Evolutionary conservation across 1,140 invertebrate species (phyloP).

Genomic region (Drosophila nikananu): DNA sequence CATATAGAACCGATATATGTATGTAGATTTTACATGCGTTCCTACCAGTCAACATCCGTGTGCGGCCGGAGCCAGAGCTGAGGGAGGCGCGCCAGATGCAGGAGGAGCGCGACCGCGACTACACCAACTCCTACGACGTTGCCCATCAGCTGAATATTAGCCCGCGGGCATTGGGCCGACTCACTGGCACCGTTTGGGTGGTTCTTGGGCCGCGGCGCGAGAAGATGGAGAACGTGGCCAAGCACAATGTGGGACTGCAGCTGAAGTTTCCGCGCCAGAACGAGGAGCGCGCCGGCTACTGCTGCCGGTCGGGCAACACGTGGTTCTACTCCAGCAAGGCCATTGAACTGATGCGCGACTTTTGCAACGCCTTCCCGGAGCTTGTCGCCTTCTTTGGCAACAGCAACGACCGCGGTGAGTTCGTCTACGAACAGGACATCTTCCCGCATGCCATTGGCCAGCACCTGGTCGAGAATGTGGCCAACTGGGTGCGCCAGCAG

Average conservation of each 20-base stretch:
- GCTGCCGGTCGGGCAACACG: slow-evolving; percentile 88
- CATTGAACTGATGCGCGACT: slow-evolving; percentile 88
- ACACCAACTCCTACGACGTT: slow-evolving; percentile 75
- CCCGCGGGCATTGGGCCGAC: slow-evolving; percentile 90
- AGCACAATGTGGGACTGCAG: slow-evolving; percentile 95
- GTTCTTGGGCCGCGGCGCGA: slow-evolving; percentile 84
- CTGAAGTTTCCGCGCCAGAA: slow-evolving; percentile 93
- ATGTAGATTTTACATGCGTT: neutral
- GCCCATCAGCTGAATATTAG: slow-evolving; percentile 86
- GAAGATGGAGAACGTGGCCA: slow-evolving; percentile 85
- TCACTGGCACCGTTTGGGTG: slow-evolving; percentile 93
- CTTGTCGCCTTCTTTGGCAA: slow-evolving; percentile 88
- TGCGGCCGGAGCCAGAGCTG: slow-evolving; percentile 85
- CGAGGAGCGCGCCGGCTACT: slow-evolving; percentile 92
- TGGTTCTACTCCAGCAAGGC: slow-evolving; percentile 95
- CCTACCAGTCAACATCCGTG: slow-evolving; percentile 77
- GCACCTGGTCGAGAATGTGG: slow-evolving; percentile 87
- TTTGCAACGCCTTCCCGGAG: slow-evolving; percentile 90
- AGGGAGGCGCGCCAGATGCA: slow-evolving; percentile 65
- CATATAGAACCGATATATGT: neutral
- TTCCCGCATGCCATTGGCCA: slow-evolving; percentile 86
- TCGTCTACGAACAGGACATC: slow-evolving; percentile 88
- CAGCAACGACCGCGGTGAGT: slow-evolving; percentile 86
- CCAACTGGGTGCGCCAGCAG: slow-evolving; percentile 90
- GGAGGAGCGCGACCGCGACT: slow-evolving; percentile 69